Percentiles rank a stretch among this genome's conserved stretches.
Conservation (phyloP, 2,113 vertebrate species). For the Pogona vitticeps region DNA sequence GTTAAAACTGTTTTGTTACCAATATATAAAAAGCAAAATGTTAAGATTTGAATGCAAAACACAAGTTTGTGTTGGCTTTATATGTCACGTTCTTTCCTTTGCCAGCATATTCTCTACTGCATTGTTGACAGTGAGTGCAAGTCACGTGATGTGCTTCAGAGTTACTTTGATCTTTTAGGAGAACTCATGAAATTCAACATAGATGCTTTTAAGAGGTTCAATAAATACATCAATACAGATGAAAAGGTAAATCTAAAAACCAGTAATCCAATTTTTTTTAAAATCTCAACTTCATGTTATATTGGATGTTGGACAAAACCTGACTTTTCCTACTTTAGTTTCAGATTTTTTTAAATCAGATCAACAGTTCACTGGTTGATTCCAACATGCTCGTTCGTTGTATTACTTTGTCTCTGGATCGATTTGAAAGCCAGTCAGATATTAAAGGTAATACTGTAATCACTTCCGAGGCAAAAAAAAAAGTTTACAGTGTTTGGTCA, state of each 20-base stretch:
- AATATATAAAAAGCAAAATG: not conserved
- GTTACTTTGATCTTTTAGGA: conserved; percentile 97
- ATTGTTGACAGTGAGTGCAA: conserved; percentile 98
- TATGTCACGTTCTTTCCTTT: conserved; percentile 15
- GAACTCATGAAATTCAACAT: conserved; percentile 99
- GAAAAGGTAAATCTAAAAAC: conserved; percentile 86
- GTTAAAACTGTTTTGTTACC: not conserved
- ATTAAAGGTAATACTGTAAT: conserved; percentile 71
- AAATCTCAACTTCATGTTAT: not conserved
- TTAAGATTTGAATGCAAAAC: conserved; percentile 9
- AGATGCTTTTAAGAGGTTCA: conserved; percentile 97
- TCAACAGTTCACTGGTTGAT: conserved; percentile 97
- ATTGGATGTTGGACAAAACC: rapidly evolving
- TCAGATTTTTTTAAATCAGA: conserved; percentile 95
- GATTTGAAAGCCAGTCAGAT: conserved; percentile 90
- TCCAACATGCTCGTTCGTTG: conserved; percentile 98
- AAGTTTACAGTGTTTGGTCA: not conserved
- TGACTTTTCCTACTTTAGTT: conserved; percentile 77
- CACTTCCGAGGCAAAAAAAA: not conserved
- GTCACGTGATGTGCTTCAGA: conserved; percentile 95
- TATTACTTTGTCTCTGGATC: conserved; percentile 93
- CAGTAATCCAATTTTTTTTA: not conserved
- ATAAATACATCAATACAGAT: conserved; percentile 97
- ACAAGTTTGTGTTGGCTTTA: not conserved
- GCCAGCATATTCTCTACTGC: conserved; percentile 97